Percentiles rank a stretch among this genome's conserved stretches.
Conservation (phyloP, 2,113 vertebrate genomes). For the Dasypus novemcinctus region DNA sequence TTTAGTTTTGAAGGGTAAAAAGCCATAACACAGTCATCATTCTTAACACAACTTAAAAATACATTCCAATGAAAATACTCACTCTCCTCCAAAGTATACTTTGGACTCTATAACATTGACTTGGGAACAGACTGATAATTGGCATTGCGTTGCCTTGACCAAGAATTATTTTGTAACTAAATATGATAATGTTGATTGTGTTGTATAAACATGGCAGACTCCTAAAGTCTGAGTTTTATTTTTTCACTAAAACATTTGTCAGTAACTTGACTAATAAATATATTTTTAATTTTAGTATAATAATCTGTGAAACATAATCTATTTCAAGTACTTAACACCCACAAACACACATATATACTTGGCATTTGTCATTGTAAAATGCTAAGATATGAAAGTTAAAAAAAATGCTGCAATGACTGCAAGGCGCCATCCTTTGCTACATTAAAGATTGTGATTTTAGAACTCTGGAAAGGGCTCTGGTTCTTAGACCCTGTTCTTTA, state of each 20-base stretch:
- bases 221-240: conserved; percentile 42
- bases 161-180: conserved; percentile 38
- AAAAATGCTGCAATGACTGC: neutral
- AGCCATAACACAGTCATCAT: conserved; percentile 18
- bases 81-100: neutral
- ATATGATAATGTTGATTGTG: neutral
- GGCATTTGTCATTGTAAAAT: neutral
- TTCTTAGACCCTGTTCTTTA: neutral
- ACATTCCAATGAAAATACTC: conserved; percentile 32
- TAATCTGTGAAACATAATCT: neutral
- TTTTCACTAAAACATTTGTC: conserved; percentile 50
- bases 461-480: neutral
- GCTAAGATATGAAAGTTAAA: neutral
- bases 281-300: neutral
- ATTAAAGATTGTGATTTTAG: neutral
- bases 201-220: conserved; percentile 33
- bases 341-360: fast-evolving
- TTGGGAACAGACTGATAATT: conserved; percentile 46
- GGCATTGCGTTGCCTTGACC: neutral
- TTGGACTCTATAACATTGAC: conserved; percentile 25
- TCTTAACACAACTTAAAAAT: conserved; percentile 47
- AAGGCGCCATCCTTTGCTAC: neutral
- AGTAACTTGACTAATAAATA: neutral
- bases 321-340: neutral
- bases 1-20: conserved; percentile 57